Conservation (phyloP, 2,113 vertebrate genomes). For the Mesitornis unicolor region DNA sequence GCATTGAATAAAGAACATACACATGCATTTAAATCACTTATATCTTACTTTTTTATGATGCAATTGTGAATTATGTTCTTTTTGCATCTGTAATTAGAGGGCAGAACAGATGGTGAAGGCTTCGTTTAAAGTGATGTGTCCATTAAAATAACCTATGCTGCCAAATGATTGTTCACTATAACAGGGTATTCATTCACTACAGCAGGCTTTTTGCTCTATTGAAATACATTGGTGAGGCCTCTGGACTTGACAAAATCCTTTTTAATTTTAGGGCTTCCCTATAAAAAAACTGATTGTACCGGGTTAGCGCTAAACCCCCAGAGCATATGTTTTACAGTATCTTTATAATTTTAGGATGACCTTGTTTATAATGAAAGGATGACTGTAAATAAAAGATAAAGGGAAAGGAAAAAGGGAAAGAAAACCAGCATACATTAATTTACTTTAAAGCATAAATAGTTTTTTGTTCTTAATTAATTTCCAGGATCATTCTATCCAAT, state of each 20-base stretch:
- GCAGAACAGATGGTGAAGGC: constrained; percentile 85
- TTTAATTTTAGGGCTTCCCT: constrained; percentile 73
- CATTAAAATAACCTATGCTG: constrained; percentile 85
- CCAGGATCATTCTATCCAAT: neutral
- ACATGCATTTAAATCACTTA: constrained; percentile 89
- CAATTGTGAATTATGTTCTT: constrained; percentile 63
- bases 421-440: neutral
- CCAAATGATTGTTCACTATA: constrained; percentile 79
- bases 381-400: constrained; percentile 12
- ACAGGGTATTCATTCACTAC: constrained; percentile 72
- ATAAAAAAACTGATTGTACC: constrained; percentile 49
- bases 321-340: constrained; percentile 69
- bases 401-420: neutral
- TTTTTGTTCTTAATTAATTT: neutral
- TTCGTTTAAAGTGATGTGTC: constrained; percentile 86
- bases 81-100: constrained; percentile 88
- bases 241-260: constrained; percentile 70
- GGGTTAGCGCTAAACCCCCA: constrained; percentile 25
- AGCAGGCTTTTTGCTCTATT: constrained; percentile 66
- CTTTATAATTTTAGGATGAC: constrained; percentile 72
- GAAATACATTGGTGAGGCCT: constrained; percentile 66
- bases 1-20: constrained; percentile 84
- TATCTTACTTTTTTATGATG: constrained; percentile 76
- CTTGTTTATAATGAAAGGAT: constrained; percentile 68
- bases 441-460: neutral